Base-by-base conservation (phyloP, 2,797 vertebrate genomes). In the Pseudopleuronectes americanus region DNA sequence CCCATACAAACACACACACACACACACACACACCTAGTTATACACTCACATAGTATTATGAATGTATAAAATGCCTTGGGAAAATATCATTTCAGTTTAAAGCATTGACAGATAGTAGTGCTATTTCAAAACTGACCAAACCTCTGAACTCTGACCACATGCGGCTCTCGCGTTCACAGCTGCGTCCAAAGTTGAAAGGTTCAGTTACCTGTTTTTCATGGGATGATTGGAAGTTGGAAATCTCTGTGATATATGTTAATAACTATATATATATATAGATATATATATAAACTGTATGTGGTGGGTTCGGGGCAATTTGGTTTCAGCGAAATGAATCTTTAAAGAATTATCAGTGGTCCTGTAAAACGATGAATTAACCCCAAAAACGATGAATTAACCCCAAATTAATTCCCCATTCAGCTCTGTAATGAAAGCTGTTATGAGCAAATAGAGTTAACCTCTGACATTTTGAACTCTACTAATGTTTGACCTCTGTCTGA, bases 41-140 rank as follows among this genome's bases (percentile, higher is more conserved):
- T 22, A 38, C 49, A 17, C 62, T 74, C 72, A 54, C 80, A 79
- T 77, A 84, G 81, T 90, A 76, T 91, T 90, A 87, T 88, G 92
- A 94, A 93, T 93, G 93, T 95, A 92, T 87, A 80, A 73, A 83
- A 85, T 77, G 86, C 90, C 90, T 92, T 91, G 68, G 78, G 82
- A 76, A 82, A 86, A 81, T 7, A 51, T 64, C 63, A 74, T 90
- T 84, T 88, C 66, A 81, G 57, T 89, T 81, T 57, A 83, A 75
- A 74, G 41, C 75, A 76, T 76, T 76, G 83, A 86, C 66, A 84
- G 80, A 80, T 65, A 71, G 53, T 76, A 64, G 57, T 71, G 77
- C 74, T 67, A 55, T 72, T 68, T 71, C 19, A 74, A 69, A 43
- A 47, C 5, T 47, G 67, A 74, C 81, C 64, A 48, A 63, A 60